Evolutionary conservation across 2,113 vertebrate genomes (phyloP), one percentile per base, ranked within the genome.

Genomic region (Pelusios castaneus): DNA sequence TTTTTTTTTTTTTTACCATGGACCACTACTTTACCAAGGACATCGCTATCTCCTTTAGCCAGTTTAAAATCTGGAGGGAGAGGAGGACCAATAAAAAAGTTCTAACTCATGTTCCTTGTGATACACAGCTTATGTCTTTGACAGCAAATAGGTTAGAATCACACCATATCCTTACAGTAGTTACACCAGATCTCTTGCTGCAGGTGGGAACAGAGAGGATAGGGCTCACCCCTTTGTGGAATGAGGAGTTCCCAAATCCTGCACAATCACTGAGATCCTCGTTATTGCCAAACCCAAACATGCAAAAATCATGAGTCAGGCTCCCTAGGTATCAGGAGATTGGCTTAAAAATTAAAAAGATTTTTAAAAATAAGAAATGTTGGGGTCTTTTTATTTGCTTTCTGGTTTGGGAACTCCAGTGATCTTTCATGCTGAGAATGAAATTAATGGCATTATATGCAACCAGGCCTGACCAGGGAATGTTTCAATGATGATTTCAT

Each of bases 381-480:
- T 27, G 12, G 13, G 24, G 10, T 76, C 3, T 45, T 25, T 76
- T 45, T 76, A 27, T 76, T 45, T 29, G 73, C 41, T 76, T 25
- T 29, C 73, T 70, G 63, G 4, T 22, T 22, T 70, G 34, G n/a
- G 19, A 38, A 8, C 77, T 54, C 19, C 24, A 67, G 86, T 60
- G 55, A 82, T 79, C 92, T 47, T 17, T 17, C n/a, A 70, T 82
- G 85, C 27, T 81, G 47, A 88, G 89, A 80, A 58, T 82, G 83
- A 29, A 34, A 92, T 21, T 82, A 51, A 1, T 31, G 85, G 79
- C 58, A 60, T 80, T 82, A 87, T 58, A 79, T 82, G 43, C 83
- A 94, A n/a, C 0, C 12, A 83, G 52, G 87, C 83, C 86, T 81
- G 91, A 82, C 91, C 87, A 94, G 82, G 87, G 91, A 92, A 93